Evolutionary conservation across 2,797 vertebrate genomes (phyloP), one percentile per base, ranked within the genome.

Genomic region (Argya squamiceps): DNA sequence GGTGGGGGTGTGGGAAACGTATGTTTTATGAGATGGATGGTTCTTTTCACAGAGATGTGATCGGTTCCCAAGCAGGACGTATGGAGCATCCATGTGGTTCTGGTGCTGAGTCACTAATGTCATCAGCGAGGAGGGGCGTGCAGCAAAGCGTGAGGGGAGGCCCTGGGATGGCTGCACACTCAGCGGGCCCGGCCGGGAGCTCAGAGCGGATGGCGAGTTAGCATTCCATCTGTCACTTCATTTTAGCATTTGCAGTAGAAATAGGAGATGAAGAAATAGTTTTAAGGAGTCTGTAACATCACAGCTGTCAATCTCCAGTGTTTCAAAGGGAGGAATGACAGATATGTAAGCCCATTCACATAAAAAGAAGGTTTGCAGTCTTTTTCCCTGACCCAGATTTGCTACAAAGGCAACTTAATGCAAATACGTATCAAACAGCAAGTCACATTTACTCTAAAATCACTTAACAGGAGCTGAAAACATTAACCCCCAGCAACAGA

Each of bases 401-500:
- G 85, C 85, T 71, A 94, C 86, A 80, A 68, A 93, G 70, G 84
- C 88, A 96, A 93, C 87, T 95, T 90, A 93, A 96, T 96, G 88
- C 92, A 96, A 97, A 96, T 90, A 82, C 0, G 1, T 89, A 86
- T 88, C 82, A 93, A 96, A 96, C 4, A 11, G 93, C 90, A 95
- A 95, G 92, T 91, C 94, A 78, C 73, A 78, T 96, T 97, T 93
- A 90, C 55, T 95, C 89, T 78, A 77, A 91, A 92, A 94, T 94
- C 69, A 75, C 74, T 95, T 95, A 88, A 95, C 34, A 3, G 91
- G 75, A 92, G 91, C 91, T 92, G 96, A 97, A 96, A 96, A 97
- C 97, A 97, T 97, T 97, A 97, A 97, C 90, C 93, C 95, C 94
- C 97, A 97, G 97, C 96, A 97, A 96, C 96, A 95, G 96, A 97